A percentile compares a stretch with the other conserved stretches of the same genome.
Conservation (phyloP, 2,888 invertebrate species). For the Noctua comes region DNA sequence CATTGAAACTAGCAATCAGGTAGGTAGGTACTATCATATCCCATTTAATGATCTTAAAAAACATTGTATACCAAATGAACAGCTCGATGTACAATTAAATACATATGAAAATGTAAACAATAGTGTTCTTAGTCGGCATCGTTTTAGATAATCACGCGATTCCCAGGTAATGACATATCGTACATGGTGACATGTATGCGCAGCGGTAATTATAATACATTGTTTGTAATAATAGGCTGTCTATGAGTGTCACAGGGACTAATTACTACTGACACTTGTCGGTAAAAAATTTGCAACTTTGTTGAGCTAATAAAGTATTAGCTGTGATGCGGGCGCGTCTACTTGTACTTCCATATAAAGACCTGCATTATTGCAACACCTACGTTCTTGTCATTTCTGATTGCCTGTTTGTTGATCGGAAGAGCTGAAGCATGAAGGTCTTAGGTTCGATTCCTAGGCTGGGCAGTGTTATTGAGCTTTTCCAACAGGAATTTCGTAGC, state of each 20-base stretch:
- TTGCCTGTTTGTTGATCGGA: not conserved
- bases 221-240: constrained; percentile 45
- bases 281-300: constrained; percentile 31
- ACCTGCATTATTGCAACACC: not conserved
- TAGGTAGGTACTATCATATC: constrained; percentile 12
- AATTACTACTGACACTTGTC: constrained; percentile 34
- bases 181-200: constrained; percentile 22
- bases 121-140: constrained; percentile 23
- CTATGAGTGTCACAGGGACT: constrained; percentile 20
- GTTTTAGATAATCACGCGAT: constrained; percentile 46
- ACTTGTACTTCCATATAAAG: not conserved
- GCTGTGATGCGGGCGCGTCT: constrained; percentile 13
- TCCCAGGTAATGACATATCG: constrained; percentile 34
- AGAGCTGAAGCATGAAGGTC: not conserved
- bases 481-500: not conserved
- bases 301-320: constrained; percentile 19
- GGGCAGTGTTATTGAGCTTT: not conserved
- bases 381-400: not conserved
- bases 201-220: constrained; percentile 55
- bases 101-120: constrained; percentile 39
- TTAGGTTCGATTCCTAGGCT: not conserved
- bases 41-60: constrained; percentile 36
- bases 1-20: constrained; percentile 34
- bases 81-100: constrained; percentile 39
- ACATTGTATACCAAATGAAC: constrained; percentile 31